Base-by-base conservation (phyloP, 1,140 invertebrate genomes). In the Agraylea sexmaculata region DNA sequence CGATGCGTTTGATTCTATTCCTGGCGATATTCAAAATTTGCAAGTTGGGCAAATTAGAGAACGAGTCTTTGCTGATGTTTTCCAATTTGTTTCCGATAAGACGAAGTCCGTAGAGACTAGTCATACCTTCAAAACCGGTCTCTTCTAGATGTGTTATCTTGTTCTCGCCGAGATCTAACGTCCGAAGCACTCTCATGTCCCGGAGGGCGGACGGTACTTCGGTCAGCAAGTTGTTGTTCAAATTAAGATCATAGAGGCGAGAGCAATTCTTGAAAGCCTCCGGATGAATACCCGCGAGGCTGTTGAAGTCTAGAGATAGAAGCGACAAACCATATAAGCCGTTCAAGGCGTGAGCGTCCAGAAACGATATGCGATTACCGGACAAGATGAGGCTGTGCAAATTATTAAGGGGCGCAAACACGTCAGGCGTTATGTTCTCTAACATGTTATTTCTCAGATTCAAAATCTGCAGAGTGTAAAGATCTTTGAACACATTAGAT, bases 1-100 rank as follows among this genome's bases (percentile, higher is more conserved):
- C 85, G 16, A 93, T 75, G 41, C 72, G 70, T 30, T 76, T 70
- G 16, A 94, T 78, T 56, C 74, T 76, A 69, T 94, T 94, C 43
- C 83, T 74, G 8, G 87, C 86, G 45, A 93, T 68, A 68, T 92
- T 92, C 31, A 94, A 67, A 49, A 90, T 87, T 59, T 88, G 84
- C 27, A 94, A 63, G 3, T 76, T 76, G 11, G 85, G 83, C 42
- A 91, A 60, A 48, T 84, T 75, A n/a, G 75, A 66, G 55, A 93
- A 89, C 10, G 80, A 75, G 19, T 78, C 73, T 55, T 83, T 82
- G 19, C 78, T 83, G 31, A 94, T 75, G 54, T 88, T 89, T 56
- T 84, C 80, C 43, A 94, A 68, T 52, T 80, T 80, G 66, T 94
- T 94, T 43, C 86, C 86, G 37, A 89, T 86, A 40, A 94, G 63